phyloP scores from a whole-genome alignment of 1,140 invertebrate species.

The Neodiprion fabricii region DNA sequence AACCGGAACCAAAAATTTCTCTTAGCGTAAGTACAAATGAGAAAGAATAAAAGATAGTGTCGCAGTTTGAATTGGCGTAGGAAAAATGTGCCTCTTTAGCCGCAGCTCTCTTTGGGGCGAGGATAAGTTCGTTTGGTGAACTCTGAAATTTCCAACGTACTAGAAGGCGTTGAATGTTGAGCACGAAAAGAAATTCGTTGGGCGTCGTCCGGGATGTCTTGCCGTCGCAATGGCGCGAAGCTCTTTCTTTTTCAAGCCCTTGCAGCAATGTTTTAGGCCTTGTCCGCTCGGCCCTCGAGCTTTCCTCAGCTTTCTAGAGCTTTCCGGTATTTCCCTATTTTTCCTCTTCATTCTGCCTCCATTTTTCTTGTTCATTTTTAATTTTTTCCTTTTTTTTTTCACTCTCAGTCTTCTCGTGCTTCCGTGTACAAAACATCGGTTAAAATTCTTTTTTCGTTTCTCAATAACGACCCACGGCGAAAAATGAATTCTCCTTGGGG shows the following conservation, averaged over 20 bases:
- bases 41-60: too few species aligned
- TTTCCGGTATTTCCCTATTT: not conserved
- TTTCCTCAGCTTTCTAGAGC: not conserved
- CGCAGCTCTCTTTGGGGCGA: too few species aligned
- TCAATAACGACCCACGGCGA: not conserved
- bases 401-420: not conserved
- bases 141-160: too few species aligned
- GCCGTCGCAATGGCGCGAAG: slow-evolving; percentile 40
- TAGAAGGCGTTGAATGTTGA: not conserved
- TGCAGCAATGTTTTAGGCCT: too few species aligned
- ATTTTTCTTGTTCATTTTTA: not conserved
- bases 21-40: too few species aligned
- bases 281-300: not conserved
- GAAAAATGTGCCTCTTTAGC: too few species aligned
- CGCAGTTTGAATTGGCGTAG: too few species aligned
- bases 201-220: slow-evolving; percentile 23
- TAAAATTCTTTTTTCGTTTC: not conserved
- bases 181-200: slow-evolving; percentile 26
- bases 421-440: not conserved
- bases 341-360: not conserved
- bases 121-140: too few species aligned
- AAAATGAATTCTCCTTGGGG: not conserved
- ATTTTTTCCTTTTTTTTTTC: not conserved
- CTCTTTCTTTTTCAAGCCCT: not conserved
- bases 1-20: too few species aligned